Conservation (phyloP, 2,797 vertebrate genomes). For the Mormyrus hasselquistii region DNA sequence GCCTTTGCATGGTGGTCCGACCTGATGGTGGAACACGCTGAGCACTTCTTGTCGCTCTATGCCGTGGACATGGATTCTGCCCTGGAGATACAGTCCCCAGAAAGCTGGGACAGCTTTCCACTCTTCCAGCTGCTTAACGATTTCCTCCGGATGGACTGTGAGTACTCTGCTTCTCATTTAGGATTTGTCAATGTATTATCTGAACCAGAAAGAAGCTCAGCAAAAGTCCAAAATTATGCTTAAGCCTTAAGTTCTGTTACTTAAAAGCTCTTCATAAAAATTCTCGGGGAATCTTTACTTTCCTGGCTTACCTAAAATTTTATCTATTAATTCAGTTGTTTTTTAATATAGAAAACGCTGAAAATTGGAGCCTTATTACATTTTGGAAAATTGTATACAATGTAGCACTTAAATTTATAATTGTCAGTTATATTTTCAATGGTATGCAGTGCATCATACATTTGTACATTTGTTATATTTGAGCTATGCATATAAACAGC, state of each 20-base stretch:
- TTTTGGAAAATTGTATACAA: neutral
- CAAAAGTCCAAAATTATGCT: neutral
- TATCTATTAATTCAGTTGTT: neutral
- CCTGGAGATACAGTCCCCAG: conserved; percentile 93
- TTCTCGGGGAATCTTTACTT: neutral
- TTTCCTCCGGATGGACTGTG: conserved; percentile 93
- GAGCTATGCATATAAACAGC: neutral
- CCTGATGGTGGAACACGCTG: conserved; percentile 97
- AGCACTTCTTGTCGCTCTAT: conserved; percentile 95
- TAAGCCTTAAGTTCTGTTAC: neutral
- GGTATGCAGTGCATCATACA: neutral
- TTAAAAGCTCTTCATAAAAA: neutral
- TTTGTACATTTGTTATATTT: neutral
- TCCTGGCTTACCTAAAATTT: neutral
- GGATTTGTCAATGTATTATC: neutral
- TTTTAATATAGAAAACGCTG: neutral
- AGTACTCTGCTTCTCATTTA: conserved; percentile 47
- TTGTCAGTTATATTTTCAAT: neutral
- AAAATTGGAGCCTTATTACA: neutral
- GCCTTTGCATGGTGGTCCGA: conserved; percentile 99
- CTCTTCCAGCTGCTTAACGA: conserved; percentile 98
- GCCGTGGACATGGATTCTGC: conserved; percentile 96
- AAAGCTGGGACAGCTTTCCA: conserved; percentile 98
- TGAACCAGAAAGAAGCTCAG: neutral
- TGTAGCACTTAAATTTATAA: neutral